Base-by-base conservation (phyloP, 2,797 vertebrate species). In the Rhinella marina region DNA sequence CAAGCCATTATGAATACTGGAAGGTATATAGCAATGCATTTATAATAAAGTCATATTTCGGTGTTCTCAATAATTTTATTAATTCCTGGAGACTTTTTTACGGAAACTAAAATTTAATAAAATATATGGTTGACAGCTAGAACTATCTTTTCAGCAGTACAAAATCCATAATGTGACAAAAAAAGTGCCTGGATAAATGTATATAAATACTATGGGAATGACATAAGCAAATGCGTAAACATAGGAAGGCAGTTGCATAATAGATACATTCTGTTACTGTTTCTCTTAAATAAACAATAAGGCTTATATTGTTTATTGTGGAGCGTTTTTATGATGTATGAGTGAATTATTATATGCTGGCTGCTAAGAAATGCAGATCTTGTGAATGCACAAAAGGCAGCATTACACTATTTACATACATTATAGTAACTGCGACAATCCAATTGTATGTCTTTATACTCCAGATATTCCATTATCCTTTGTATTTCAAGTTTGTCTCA, bases 291-390 rank as follows among this genome's bases (percentile, higher is more conserved):
- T 32, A 62, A 62, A 32, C 19, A 32, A 61, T 61, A 59, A 62
- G 32, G 17, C 19, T 11, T 59, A 6, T 81, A 21, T 48, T n/a
- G 62, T 81, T 62, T 13, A n/a, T 16, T 41, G 19, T 81, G 21
- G 14, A 59, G 11, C 12, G 25, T 59, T 80, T 80, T 14, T 19
- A 11, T 59, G 54, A 56, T 29, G 19, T 59, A 57, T 29, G 16
- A 32, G 14, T 80, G 16, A 29, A 80, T 70, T 70, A 66, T 66
- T 66, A 70, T 70, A 29, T 70, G 32, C 66, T 70, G 66, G n/a
- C 12, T 62, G 61, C 7, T 62, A 62, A 66, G 64, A 66, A 70
- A 29, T 70, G 66, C 66, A 57, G 59, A 23, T 21, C 23, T 57
- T 10, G 59, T 61, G 10, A 61, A 9, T 12, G 59, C 10, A 70